phyloP scores from a whole-genome alignment of 2,113 vertebrate genomes.

The Campylomormyrus numenius region DNA sequence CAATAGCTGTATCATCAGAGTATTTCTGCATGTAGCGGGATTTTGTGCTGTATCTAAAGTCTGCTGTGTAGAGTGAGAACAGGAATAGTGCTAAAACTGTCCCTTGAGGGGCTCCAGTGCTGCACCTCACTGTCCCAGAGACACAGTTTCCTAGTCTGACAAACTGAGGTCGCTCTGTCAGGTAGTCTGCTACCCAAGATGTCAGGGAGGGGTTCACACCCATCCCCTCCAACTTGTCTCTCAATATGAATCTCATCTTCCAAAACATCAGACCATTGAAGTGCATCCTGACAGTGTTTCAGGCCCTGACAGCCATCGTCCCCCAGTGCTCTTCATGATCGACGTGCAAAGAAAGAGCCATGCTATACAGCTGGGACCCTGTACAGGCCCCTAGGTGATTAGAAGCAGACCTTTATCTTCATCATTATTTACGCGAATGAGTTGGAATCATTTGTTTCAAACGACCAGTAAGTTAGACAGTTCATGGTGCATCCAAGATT shows the following conservation, averaged over 20 bases:
- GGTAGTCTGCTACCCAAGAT: too few relatives aligned
- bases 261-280: background rate
- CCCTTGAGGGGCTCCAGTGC: too few relatives aligned
- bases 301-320: background rate
- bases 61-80: too few relatives aligned
- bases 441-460: background rate
- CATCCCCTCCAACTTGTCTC: too few relatives aligned
- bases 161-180: too few relatives aligned
- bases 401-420: background rate
- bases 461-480: background rate
- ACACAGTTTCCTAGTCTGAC: too few relatives aligned
- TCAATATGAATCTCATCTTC: background rate
- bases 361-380: background rate
- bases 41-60: too few relatives aligned
- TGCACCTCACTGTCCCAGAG: too few relatives aligned
- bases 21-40: too few relatives aligned
- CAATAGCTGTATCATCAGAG: too few relatives aligned
- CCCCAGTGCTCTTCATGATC: background rate
- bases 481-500: background rate
- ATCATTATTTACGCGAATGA: background rate
- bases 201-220: too few relatives aligned
- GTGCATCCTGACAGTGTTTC: background rate
- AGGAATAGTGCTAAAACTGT: too few relatives aligned
- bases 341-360: background rate
- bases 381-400: background rate